A percentile compares a stretch with the other conserved stretches of the same genome.
These are phyloP conservation scores for Hyles vespertilio DNA, from an alignment of 1,140 invertebrate species.

Conservation along the genomic window DNA sequence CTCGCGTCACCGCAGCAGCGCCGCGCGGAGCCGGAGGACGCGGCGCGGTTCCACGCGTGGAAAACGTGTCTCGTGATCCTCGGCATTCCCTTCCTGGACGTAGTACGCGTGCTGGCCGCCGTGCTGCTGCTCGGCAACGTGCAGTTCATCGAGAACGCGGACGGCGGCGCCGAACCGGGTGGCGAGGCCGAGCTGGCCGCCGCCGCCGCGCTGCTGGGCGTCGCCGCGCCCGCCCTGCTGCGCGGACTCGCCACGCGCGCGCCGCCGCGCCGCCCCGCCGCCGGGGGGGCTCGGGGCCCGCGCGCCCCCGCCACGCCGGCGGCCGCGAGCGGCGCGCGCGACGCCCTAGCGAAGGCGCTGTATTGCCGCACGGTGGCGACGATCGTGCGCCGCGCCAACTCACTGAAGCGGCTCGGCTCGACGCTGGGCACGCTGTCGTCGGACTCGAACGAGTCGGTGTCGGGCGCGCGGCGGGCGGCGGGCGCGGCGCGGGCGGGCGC, in stretches of 20 bases:
- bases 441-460: conserved; percentile 92
- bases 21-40: conserved; percentile 53
- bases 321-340: conserved; percentile 90
- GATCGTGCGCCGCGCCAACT: conserved; percentile 94
- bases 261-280: conserved; percentile 85
- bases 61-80: conserved; percentile 92
- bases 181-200: conserved; percentile 88
- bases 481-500: conserved; percentile 81
- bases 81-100: conserved; percentile 95
- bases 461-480: conserved; percentile 28
- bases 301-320: conserved; percentile 86
- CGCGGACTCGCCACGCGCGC: conserved; percentile 90
- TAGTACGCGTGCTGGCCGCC: conserved; percentile 92
- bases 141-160: conserved; percentile 85
- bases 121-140: conserved; percentile 94
- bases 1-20: conserved; percentile 84
- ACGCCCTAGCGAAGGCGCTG: conserved; percentile 93
- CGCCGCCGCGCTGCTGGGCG: conserved; percentile 90
- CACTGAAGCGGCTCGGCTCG: conserved; percentile 90
- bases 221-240: conserved; percentile 92
- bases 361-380: conserved; percentile 97
- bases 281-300: conserved; percentile 85
- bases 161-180: conserved; percentile 74
- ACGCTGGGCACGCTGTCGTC: conserved; percentile 92
- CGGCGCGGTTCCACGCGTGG: conserved; percentile 86